These are phyloP conservation scores for Alosa alosa DNA, from an alignment of 2,113 vertebrate species.

Conservation along the genomic window DNA sequence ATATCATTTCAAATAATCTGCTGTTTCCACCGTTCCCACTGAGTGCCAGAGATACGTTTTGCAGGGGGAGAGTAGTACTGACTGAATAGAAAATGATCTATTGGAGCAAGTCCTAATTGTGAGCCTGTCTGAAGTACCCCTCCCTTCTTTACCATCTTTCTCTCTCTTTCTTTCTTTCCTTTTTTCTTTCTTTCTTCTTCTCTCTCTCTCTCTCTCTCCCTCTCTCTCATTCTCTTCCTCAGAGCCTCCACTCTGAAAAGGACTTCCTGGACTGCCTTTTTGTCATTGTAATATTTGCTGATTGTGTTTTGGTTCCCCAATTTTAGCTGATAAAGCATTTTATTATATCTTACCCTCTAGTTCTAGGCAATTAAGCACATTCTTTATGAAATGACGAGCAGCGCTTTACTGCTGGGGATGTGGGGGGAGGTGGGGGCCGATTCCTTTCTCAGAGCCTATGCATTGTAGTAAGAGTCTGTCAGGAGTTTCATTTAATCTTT, in stretches of 20 bases:
- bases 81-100: slow-evolving; percentile 70
- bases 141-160: background rate
- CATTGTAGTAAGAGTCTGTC: slow-evolving; percentile 19
- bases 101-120: slow-evolving; percentile 73
- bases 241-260: slow-evolving; percentile 52
- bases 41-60: slow-evolving; percentile 53
- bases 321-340: slow-evolving; percentile 53
- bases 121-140: slow-evolving; percentile 60
- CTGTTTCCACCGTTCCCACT: slow-evolving; percentile 53
- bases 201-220: slow-evolving; percentile 35
- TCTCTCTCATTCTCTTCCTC: slow-evolving; percentile 33
- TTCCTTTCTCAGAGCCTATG: slow-evolving; percentile 2
- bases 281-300: slow-evolving; percentile 66
- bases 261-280: slow-evolving; percentile 58
- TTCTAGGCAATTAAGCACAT: slow-evolving; percentile 46
- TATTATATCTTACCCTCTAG: slow-evolving; percentile 36
- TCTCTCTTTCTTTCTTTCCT: background rate
- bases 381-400: slow-evolving; percentile 42
- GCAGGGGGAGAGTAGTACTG: slow-evolving; percentile 53
- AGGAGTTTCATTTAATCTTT: slow-evolving; percentile 25
- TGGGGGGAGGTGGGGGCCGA: background rate
- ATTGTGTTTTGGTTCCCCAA: slow-evolving; percentile 61
- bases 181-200: background rate
- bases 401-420: slow-evolving; percentile 9
- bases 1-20: slow-evolving; percentile 70